phyloP scores from a whole-genome alignment of 2,888 invertebrate species.

The Dasypolia templi region DNA sequence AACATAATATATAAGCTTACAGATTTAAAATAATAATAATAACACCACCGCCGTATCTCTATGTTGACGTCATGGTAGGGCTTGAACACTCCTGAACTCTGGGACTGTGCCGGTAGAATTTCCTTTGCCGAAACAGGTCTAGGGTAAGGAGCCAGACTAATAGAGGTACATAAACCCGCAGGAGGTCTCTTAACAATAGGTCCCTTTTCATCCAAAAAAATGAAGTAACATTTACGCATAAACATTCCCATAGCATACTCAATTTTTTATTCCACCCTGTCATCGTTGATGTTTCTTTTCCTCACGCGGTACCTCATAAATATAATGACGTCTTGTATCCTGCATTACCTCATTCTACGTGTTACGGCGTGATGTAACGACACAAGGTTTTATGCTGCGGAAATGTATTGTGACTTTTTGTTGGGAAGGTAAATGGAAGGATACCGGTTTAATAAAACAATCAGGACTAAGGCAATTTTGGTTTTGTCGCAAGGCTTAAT shows the following conservation, averaged over 20 bases:
- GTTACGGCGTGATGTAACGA: conserved; percentile 71
- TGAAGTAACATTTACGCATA: not conserved
- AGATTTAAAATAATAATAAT: no score
- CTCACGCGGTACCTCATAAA: conserved; percentile 69
- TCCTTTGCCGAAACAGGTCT: no score
- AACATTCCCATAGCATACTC: conserved; percentile 10
- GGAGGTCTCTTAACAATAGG: no score
- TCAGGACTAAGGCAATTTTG: no score
- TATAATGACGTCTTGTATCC: conserved; percentile 72
- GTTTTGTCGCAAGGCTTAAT: no score
- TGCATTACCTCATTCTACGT: conserved; percentile 67
- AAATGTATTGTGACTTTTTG: conserved; percentile 51
- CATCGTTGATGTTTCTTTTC: conserved; percentile 64
- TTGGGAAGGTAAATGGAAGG: conserved; percentile 8
- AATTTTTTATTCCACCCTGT: conserved; percentile 67
- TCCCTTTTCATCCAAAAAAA: not conserved
- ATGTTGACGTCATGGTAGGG: no score
- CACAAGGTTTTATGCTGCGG: conserved; percentile 49
- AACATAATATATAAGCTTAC: no score
- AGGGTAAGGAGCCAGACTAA: no score
- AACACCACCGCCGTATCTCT: no score
- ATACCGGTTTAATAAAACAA: not conserved
- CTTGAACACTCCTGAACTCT: no score
- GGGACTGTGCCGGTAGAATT: no score
- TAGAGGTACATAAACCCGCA: no score